Base-by-base conservation (phyloP, 2,797 vertebrate genomes). In the Buceros bicornis region DNA sequence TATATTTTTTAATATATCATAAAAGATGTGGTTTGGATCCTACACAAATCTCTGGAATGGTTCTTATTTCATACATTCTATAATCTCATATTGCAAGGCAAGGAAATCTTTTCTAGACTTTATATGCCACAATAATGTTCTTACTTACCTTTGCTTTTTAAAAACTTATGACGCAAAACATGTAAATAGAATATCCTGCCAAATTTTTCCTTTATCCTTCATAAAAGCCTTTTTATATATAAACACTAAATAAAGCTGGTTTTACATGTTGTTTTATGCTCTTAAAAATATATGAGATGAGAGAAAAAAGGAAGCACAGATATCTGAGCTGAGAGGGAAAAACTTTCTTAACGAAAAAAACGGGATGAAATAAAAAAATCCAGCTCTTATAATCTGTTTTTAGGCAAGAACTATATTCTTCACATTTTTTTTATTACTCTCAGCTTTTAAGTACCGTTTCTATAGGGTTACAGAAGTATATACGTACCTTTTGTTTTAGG, bases 401-500 rank as follows among this genome's bases (percentile, higher is more conserved):
- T 50, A 76, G 87, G n/a, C 24, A 90, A 45, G 43, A 78, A 48
- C 58, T 47, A 54, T 6, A 79, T 56, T 82, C 11, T 21, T 82
- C 18, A 31, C 40, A 51, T 26, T 61, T 58, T 43, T 78, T 14
- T 9, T 24, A 12, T 5, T 1, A 11, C 35, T 14, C 13, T 83
- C 31, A 33, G 45, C 35, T 66, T 47, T 57, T 54, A 79, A 48
- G 42, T 81, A 40, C 22, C 82, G 37, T 51, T 92, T 79, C 35
- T 43, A 57, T 11, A 62, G 56, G n/a, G 22, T 72, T 81, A 79
- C 42, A 67, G 67, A 91, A 89, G 12, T 54, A 79, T 42, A 64
- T 88, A 93, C 91, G 71, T 97, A 98, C 98, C 98, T 97, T 97
- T 87, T 95, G 94, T n/a, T 93, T 97, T 82, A 98, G 90, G 28